These are phyloP conservation scores for Esperia sulphurella DNA, from an alignment of 2,888 invertebrate species.

Conservation along the genomic window DNA sequence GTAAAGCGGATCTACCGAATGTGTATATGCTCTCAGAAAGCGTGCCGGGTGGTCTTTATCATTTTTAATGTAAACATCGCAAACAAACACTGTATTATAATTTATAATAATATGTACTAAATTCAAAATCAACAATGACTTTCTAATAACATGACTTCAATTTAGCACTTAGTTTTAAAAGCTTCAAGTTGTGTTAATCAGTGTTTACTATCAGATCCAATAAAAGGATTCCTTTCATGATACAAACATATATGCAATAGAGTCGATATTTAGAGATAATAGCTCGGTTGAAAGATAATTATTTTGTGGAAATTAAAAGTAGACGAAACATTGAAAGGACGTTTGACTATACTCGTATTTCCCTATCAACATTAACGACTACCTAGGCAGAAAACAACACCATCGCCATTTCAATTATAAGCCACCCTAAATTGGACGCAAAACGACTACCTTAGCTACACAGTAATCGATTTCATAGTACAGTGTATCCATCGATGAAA, in stretches of 20 bases:
- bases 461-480: neutral
- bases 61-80: slow-evolving; percentile 68
- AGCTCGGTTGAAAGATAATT: too few species aligned
- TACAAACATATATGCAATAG: too few species aligned
- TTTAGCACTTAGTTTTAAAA: slow-evolving; percentile 1
- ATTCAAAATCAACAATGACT: slow-evolving; percentile 56
- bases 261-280: too few species aligned
- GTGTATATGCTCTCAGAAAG: slow-evolving; percentile 36
- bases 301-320: too few species aligned
- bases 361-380: too few species aligned
- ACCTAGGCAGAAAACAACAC: too few species aligned
- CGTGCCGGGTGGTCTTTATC: slow-evolving; percentile 75
- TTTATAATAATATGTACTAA: slow-evolving; percentile 57
- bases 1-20: slow-evolving; percentile 46
- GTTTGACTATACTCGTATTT: too few species aligned
- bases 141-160: slow-evolving; percentile 1
- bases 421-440: too few species aligned
- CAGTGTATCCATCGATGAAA: neutral
- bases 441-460: too few species aligned
- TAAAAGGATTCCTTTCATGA: too few species aligned
- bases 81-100: slow-evolving; percentile 62
- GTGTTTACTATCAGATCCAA: neutral
- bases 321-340: too few species aligned
- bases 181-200: neutral
- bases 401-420: too few species aligned